Percentiles rank a stretch among this genome's conserved stretches.
Conservation (phyloP, 2,797 vertebrate genomes). For the Molossus alvarezi region DNA sequence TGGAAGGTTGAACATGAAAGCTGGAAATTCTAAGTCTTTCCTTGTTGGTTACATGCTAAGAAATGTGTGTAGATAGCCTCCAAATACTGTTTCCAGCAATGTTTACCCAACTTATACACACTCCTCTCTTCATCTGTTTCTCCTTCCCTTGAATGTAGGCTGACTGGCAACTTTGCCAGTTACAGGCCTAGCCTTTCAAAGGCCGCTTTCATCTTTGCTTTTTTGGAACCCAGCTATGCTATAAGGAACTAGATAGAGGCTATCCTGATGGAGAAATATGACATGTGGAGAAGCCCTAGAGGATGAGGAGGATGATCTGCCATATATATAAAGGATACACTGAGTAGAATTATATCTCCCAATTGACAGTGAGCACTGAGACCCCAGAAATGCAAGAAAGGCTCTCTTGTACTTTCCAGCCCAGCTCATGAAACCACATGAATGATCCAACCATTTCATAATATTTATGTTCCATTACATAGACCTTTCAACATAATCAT, state of each 20-base stretch:
- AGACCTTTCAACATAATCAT: background rate
- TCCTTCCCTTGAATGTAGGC: slow-evolving; percentile 14
- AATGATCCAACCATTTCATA: background rate
- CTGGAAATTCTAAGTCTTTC: background rate
- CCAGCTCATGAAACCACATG: background rate
- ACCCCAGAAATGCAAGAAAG: background rate
- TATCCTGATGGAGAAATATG: slow-evolving; percentile 12
- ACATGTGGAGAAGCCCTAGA: background rate
- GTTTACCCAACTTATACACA: background rate
- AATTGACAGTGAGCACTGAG: slow-evolving; percentile 16
- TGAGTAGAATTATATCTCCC: background rate
- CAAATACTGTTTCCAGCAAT: slow-evolving; percentile 37
- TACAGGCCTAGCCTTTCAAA: background rate
- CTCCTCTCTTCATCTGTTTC: slow-evolving; percentile 24
- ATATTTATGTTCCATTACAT: background rate
- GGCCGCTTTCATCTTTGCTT: slow-evolving; percentile 54
- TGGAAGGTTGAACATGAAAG: slow-evolving; percentile 51
- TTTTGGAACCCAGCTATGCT: background rate
- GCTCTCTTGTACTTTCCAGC: background rate
- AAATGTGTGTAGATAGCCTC: background rate
- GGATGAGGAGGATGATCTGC: background rate
- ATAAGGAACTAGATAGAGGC: slow-evolving; percentile 5
- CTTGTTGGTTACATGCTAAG: background rate
- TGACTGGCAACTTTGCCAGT: slow-evolving; percentile 1
- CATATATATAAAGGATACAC: background rate